phyloP scores from a whole-genome alignment of 2,888 invertebrate genomes.

The Odontomyia ornata region DNA sequence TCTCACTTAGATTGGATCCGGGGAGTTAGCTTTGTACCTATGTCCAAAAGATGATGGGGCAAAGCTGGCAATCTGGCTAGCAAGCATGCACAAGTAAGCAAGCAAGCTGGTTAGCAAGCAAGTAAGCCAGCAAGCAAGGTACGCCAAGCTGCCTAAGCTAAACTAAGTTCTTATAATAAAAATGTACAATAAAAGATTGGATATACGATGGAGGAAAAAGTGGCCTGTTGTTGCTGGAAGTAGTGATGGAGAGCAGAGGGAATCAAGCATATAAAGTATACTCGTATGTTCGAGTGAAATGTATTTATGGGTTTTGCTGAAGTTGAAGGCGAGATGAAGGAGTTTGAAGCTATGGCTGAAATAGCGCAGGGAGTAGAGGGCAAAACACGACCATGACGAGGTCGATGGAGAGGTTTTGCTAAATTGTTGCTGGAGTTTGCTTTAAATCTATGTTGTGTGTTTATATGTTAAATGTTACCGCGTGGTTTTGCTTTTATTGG shows the following conservation, averaged over 20 bases:
- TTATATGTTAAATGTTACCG: not conserved
- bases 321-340: slow-evolving; percentile 28
- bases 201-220: slow-evolving; percentile 8
- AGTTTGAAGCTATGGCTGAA: not conserved
- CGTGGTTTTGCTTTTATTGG: not conserved
- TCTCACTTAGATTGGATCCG: slow-evolving; percentile 33
- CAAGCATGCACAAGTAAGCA: not conserved
- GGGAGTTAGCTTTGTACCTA: not conserved
- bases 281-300: not conserved
- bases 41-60: slow-evolving; percentile 20
- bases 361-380: slow-evolving; percentile 2
- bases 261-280: not conserved
- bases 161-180: not conserved
- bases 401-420: slow-evolving; percentile 37
- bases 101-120: not conserved
- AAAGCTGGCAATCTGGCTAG: no score
- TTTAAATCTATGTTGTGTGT: not conserved
- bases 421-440: slow-evolving; percentile 13
- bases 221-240: slow-evolving; percentile 16
- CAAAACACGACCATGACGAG: slow-evolving; percentile 42
- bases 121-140: not conserved
- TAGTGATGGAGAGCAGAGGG: not conserved
- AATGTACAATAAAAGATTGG: slow-evolving; percentile 27
- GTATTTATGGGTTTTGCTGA: slow-evolving; percentile 7
- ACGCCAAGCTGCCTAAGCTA: slow-evolving; percentile 4